phyloP scores from a whole-genome alignment of 2,113 vertebrate genomes.

The Periophthalmus modestus region DNA sequence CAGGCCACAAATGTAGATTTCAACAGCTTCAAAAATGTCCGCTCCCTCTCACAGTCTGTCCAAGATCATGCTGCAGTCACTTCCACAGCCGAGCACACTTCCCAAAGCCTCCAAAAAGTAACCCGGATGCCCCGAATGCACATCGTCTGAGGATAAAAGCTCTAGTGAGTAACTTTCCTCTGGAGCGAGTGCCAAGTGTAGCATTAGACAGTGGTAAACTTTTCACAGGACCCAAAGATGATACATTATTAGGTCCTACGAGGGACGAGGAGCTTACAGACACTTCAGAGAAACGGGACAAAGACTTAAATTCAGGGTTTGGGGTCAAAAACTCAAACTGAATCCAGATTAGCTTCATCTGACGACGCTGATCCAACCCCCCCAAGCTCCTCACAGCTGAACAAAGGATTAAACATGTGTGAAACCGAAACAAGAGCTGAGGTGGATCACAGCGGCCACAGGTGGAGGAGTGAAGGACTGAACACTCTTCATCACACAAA shows the following conservation, averaged over 20 bases:
- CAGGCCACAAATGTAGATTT: not conserved
- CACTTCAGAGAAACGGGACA: no score
- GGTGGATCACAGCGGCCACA: not conserved
- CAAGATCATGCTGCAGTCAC: not conserved
- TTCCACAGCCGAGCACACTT: not conserved
- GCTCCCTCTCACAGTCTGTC: not conserved
- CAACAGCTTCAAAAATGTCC: not conserved
- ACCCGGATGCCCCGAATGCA: not conserved
- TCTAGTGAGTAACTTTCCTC: not conserved
- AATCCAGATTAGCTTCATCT: no score
- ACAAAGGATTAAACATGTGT: not conserved
- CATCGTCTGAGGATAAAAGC: not conserved
- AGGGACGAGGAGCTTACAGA: not conserved
- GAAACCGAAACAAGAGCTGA: constrained; percentile 29
- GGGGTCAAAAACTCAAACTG: no score
- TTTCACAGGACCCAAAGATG: not conserved
- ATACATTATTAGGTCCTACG: not conserved
- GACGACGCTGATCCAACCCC: no score
- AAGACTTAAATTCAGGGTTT: no score
- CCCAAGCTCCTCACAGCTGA: no score
- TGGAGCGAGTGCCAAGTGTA: not conserved
- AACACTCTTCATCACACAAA: not conserved
- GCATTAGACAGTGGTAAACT: not conserved
- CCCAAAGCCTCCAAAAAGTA: not conserved
- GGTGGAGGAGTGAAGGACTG: not conserved